Evolutionary conservation across 2,797 vertebrate genomes (phyloP), one percentile per base, ranked within the genome.

Genomic region (Clarias laeviceps): DNA sequence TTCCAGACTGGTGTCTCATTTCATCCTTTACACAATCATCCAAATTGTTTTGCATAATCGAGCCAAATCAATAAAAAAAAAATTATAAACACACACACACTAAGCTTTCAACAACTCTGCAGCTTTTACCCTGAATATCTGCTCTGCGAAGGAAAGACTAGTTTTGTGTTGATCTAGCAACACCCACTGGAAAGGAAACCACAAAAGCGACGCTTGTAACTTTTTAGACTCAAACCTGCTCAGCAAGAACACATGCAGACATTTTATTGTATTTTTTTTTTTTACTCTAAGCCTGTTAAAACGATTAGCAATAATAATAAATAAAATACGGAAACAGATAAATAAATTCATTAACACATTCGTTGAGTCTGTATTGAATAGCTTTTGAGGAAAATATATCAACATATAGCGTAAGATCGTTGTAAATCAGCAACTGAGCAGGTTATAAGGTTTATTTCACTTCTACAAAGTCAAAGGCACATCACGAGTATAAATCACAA

Each of bases 161-260:
- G 20, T 57, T 29, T 27, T 50, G 50, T 76, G 73, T 29, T 56
- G 73, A 76, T 76, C 73, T 32, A 57, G 50, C 56, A 57, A 76
- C 27, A 22, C 29, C 27, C 29, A 57, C 54, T 77, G 56, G 29
- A 77, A 57, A 34, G 74, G 74, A 79, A 61, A 62, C 56, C 57
- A 79, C 57, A 37, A 17, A n/a, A 2, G 72, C 45, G n/a, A 40
- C 12, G 2, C 15, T 1, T n/a, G 15, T 45, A 15, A 45, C 37
- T 24, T 72, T 37, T 45, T n/a, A 0, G 4, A 45, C 7, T n/a
- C 70, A 74, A 54, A 74, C 14, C 14, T 17, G 72, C 12, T 56
- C 7, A 37, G 69, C 12, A 2, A 2, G 69, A 72, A 72, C 8
- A 12, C 37, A 15, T 6, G 12, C 6, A 45, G 18, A 45, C 69